Base-by-base conservation (phyloP, 2,797 vertebrate genomes). In the Gallinago stenura region DNA sequence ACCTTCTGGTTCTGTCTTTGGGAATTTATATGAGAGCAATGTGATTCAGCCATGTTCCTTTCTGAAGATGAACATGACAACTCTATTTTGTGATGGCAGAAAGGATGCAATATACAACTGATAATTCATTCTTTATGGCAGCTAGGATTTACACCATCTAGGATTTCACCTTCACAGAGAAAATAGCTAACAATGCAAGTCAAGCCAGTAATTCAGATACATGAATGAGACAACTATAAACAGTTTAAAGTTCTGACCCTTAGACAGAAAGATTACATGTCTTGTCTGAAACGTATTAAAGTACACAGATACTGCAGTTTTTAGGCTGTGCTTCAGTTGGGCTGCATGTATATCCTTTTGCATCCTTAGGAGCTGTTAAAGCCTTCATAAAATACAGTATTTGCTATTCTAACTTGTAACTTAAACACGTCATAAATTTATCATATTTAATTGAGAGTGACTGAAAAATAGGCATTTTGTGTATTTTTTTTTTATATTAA, bases 361-460 rank as follows among this genome's bases (percentile, higher is more conserved):
- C 15, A 25, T 78, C 26, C 30, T 54, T 61, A 50, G 15, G 8
- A 93, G 19, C 2, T 45, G 70, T n/a, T 71, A 60, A 83, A 69
- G 3, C 5, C 19, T 41, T 62, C 10, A 56, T 45, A 72, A 92
- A 90, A 70, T 9, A 61, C 18, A 60, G 8, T 65, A 64, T 92
- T 64, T 84, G 8, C 41, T 83, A 53, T 87, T 94, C 30, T 87
- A 90, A 87, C 65, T 89, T 92, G 69, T 51, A 83, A 54, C 8
- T 70, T 37, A 97, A 96, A 91, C 5, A 69, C 53, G 10, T 39
- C 30, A 66, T 45, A 21, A 43, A 84, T 95, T 95, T 89, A 41
- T 92, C 82, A 93, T 90, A 65, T 84, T 75, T 96, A 95, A 89
- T 83, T 93, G 37, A 58, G 61, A 97, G 94, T 80, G 83, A 96